Evolutionary conservation across 1,140 invertebrate genomes (phyloP), one percentile per base, ranked within the genome.

Genomic region (Zelostemma sp.): DNA sequence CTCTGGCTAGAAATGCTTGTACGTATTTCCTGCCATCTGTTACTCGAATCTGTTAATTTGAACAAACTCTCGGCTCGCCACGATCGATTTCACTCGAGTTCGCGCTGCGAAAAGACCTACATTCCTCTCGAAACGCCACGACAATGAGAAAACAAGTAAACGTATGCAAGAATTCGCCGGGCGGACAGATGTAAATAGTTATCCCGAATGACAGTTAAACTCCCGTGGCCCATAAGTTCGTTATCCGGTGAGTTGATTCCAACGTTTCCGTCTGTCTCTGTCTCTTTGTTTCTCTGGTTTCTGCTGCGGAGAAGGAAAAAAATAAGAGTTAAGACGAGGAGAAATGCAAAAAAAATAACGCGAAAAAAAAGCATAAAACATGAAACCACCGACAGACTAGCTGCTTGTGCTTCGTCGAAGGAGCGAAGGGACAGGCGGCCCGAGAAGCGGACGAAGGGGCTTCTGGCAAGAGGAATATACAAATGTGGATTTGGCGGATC

Each of bases 191-290:
- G 78, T 82, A 80, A 82, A 81, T 82, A 82, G 78, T 80, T 81
- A 81, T 77, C 56, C 68, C 61, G 67, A 82, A 76, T 80, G 80
- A 82, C 80, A 80, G 79, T 76, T 79, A 74, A 73, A 81, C 79
- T 82, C 80, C 35, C 67, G 49, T 48, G 64, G 41, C 14, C 66
- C 66, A 59, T 70, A 72, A 61, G 49, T 53, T 61, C 58, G 58
- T 53, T 58, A 48, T 14, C 38, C 19, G n/a, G 41, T 4, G 28
- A 31, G 35, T 3, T 25, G 21, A 25, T 25, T 25, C 21, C 21
- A 25, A 25, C 21, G 21, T 25, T 25, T 25, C 21, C 21, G 21
- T 4, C 21, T 25, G 21, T 8, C 21, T 25, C 21, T 8, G 8
- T 25, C 21, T 25, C 21, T 25, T 25, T 25, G 21, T 25, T 8